Base-by-base conservation (phyloP, 2,113 vertebrate species). In the Cheilinus undulatus region DNA sequence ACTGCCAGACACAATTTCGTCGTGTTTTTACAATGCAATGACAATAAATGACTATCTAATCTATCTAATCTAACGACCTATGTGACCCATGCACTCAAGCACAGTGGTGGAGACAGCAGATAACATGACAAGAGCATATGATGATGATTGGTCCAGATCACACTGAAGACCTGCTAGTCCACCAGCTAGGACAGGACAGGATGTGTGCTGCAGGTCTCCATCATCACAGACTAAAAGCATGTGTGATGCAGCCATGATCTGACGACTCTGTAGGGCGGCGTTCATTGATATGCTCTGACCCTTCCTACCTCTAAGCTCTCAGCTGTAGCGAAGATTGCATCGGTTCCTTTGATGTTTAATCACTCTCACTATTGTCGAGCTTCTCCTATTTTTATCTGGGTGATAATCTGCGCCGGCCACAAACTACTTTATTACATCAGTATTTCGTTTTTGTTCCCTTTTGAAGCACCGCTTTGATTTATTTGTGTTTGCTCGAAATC, bases 401-500 rank as follows among this genome's bases (percentile, higher is more conserved):
- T 9, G n/a, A 12, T 30, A 7, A 50, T 42, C 40, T 45, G 42
- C 13, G 34, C 32, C 63, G 22, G 43, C 27, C 73, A 51, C 40
- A 6, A 24, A 42, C 5, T 34, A 15, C 23, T 63, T 57, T 27
- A 60, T 53, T 58, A 5, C 54, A 26, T 26, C 10, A 11, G 0
- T 8, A 19, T 46, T 63, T 46, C 5, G 20, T 51, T 38, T 63
- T 45, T 73, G 58, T 62, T 2, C 34, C 19, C 20, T 28, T 79
- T 56, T 56, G 13, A 67, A 69, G 8, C 3, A 2, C 7, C 4
- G 13, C 62, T 78, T 73, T 71, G 63, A 69, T 26, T 12, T 23
- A 49, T 66, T 75, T 38, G 38, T 48, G 67, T 65, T 78, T 52
- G 52, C 30, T 68, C 82, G 30, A 83, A 69, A 78, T 68, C 67